phyloP scores from a whole-genome alignment of 37 sponge, comb jelly and placozoan species.

The Petrosia ficiformis region DNA sequence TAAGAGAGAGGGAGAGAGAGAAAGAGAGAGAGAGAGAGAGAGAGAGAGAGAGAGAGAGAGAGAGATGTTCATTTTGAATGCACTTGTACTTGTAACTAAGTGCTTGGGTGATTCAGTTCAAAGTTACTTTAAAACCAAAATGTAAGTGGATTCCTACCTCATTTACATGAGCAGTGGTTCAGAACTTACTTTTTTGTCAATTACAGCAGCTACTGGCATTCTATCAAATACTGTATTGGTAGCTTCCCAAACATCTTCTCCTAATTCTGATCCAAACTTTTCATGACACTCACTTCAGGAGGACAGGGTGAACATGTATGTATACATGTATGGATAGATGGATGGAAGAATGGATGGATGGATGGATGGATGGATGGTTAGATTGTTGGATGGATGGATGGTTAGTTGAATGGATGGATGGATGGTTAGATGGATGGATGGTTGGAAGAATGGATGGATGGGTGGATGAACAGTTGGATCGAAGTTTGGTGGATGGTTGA shows the following conservation, averaged over 20 bases:
- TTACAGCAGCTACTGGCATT: constrained; percentile 90
- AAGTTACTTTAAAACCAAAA: neutral
- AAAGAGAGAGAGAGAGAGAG: constrained; percentile 16
- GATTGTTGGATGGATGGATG: no score
- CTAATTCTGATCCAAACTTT: constrained; percentile 84
- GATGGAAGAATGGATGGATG: no score
- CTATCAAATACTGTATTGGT: constrained; percentile 85
- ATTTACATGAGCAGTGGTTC: neutral
- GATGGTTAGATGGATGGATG: no score
- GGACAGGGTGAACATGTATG: no score
- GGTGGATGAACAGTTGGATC: no score
- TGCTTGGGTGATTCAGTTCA: neutral
- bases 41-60: constrained; percentile 9
- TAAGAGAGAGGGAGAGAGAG: constrained; percentile 22
- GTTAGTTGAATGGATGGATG: no score
- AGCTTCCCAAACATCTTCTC: constrained; percentile 89
- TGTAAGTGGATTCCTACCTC: neutral
- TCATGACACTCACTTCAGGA: constrained; percentile 78
- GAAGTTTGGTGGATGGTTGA: no score
- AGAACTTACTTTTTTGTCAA: constrained; percentile 88
- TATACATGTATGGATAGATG: no score
- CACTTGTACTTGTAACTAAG: neutral
- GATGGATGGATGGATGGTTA: no score
- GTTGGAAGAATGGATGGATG: no score
- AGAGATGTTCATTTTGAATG: neutral